Evolutionary conservation across 1,140 invertebrate genomes (phyloP), one percentile per base, ranked within the genome.

Genomic region (Mya arenaria): DNA sequence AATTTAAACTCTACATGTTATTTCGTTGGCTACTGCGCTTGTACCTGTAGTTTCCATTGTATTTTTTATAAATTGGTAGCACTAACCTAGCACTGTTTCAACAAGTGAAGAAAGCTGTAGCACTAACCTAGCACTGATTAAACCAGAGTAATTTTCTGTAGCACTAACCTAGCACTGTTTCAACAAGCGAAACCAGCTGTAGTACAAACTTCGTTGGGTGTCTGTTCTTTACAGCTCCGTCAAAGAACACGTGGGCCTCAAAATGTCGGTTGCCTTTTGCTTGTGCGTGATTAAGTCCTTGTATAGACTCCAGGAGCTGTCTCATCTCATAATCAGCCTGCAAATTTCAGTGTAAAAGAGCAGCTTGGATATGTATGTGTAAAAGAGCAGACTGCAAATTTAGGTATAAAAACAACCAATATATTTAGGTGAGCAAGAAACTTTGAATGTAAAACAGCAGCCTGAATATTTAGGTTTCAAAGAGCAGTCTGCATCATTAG

Each of bases 211-310:
- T 85, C 25, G 89, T 87, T 13, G 86, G 77, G n/a, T 85, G 81
- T 37, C 28, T 82, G 23, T 87, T 85, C 13, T 74, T 80, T 0
- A 88, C 85, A 5, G 86, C 89, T 0, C 84, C 85, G 66, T 90
- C 89, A 74, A 90, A 88, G 79, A 90, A 85, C 36, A 90, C 77
- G 68, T 90, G 89, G 0, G 89, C 85, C 74, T 90, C 88, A 62
- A 88, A 90, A 73, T 85, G 83, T 30, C 78, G 77, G 4, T 78
- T 66, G 10, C 84, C 81, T 4, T 68, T 60, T 1, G 30, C 62
- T 32, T 87, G 84, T 0, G 88, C 85, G 15, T 69, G 13, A 71
- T 88, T 89, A 32, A 90, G 71, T 36, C 74, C 39, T 4, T 82
- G 78, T 28, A 90, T 82, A 25, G 88, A 90, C 41, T 86, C 72